Conservation (phyloP, 92 coral and sea anemone genomes). For the Epizoanthus ramosus region DNA sequence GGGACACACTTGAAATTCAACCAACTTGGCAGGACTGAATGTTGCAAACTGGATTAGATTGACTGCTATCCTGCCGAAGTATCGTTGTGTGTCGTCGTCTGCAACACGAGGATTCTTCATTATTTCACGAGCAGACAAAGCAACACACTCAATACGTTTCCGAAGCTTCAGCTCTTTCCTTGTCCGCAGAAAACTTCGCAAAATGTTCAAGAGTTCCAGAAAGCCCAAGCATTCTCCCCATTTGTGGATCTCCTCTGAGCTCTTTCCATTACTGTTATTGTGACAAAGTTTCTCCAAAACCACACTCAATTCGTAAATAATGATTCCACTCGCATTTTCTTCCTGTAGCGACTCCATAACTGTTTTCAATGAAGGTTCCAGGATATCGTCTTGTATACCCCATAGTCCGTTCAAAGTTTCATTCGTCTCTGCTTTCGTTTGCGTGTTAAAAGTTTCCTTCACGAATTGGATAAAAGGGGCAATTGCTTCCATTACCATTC, state of each 20-base stretch:
- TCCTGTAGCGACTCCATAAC: background rate
- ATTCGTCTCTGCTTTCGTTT: background rate
- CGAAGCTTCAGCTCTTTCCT: background rate
- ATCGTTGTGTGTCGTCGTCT: background rate
- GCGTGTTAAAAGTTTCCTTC: background rate
- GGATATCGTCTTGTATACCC: background rate
- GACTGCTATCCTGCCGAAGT: background rate
- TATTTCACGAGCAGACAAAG: background rate
- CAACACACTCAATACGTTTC: slow-evolving; percentile 1
- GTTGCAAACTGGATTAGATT: background rate
- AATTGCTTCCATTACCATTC: background rate
- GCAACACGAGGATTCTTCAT: background rate
- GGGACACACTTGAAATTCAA: background rate
- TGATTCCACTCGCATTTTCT: background rate
- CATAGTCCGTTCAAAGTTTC: background rate
- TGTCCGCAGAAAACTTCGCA: background rate
- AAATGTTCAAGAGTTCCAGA: background rate
- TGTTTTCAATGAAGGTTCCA: background rate
- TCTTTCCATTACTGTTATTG: background rate
- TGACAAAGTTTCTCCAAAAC: background rate
- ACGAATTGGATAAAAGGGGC: background rate
- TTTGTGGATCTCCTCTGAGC: background rate
- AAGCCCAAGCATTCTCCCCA: background rate
- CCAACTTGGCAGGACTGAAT: slow-evolving; percentile 8
- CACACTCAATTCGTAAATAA: background rate